Evolutionary conservation across 2,888 invertebrate genomes (phyloP), one percentile per base, ranked within the genome.

Genomic region (Drosophila cognata): DNA sequence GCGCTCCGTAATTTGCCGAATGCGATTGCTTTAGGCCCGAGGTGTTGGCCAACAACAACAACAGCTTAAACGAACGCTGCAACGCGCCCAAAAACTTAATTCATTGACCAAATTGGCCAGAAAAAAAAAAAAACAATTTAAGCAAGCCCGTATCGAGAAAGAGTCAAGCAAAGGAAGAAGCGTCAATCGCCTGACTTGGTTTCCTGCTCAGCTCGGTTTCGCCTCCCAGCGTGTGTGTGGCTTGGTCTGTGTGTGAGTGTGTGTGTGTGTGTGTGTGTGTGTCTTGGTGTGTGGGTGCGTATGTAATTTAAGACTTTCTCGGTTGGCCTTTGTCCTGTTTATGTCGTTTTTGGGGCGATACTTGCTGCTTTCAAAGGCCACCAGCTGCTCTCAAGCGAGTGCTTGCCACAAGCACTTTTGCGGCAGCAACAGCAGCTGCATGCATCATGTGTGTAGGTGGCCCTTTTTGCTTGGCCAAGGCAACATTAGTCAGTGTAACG

Each of bases 241-340:
- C 2, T 38, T 16, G 36, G 33, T 52, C 25, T 64, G 51, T 43
- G 35, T 51, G 35, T 62, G 10, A 41, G 11, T 48, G 2, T 43
- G 21, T 64, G 1, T 35, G 10, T 55, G 35, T 50, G 38, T 63
- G 56, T 46, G 48, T 41, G 35, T 36, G 13, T 41, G 52, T 70
- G 74, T 71, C 80, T 85, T 81, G 87, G 84, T 86, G 79, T 82
- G 88, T 85, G 84, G 87, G 87, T 86, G 85, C 76, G 77, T 84
- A 64, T 86, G 85, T 89, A 89, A 85, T 84, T 86, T 84, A 87
- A 87, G 85, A 88, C 89, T 84, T 88, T 85, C 89, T 89, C 88
- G 75, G 77, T 73, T 82, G 57, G 60, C 66, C 74, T 64, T 62
- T 59, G 61, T 64, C 50, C 67, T 48, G 56, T 63, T 78, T 65